phyloP scores from a whole-genome alignment of 2,113 vertebrate species.

The Phyllostomus discolor region DNA sequence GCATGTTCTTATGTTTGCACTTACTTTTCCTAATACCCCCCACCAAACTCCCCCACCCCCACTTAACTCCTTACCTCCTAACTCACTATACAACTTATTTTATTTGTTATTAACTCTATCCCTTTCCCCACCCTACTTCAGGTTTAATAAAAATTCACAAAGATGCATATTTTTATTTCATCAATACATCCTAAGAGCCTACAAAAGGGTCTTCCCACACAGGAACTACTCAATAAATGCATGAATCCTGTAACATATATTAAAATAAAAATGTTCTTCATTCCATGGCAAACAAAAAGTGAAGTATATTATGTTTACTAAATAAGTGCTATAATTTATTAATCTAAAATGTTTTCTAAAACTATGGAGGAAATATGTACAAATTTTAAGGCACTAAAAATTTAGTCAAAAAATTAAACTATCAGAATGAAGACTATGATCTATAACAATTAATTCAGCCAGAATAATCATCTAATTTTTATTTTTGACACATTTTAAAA shows the following conservation, averaged over 20 bases:
- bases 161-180: conserved; percentile 1
- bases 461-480: conserved; percentile 16
- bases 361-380: not conserved
- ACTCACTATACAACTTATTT: not conserved
- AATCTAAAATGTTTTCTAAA: not conserved
- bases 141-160: not conserved
- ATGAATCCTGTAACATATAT: not conserved
- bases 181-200: not conserved
- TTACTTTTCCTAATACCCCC: not conserved
- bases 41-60: not conserved
- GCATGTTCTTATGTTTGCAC: not conserved
- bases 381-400: not conserved
- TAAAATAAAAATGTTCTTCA: conserved; percentile 20
- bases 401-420: conserved; percentile 21
- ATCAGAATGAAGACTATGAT: conserved; percentile 3
- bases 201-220: conserved; percentile 5
- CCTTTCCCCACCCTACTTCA: not conserved
- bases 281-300: not conserved
- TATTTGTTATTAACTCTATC: conserved; percentile 9
- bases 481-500: not conserved
- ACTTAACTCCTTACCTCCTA: not conserved
- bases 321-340: not conserved
- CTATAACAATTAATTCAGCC: not conserved
- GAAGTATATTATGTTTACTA: not conserved
- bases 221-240: not conserved